These are phyloP conservation scores for Nephotettix cincticeps DNA, from an alignment of 1,140 invertebrate genomes.

Conservation along the genomic window DNA sequence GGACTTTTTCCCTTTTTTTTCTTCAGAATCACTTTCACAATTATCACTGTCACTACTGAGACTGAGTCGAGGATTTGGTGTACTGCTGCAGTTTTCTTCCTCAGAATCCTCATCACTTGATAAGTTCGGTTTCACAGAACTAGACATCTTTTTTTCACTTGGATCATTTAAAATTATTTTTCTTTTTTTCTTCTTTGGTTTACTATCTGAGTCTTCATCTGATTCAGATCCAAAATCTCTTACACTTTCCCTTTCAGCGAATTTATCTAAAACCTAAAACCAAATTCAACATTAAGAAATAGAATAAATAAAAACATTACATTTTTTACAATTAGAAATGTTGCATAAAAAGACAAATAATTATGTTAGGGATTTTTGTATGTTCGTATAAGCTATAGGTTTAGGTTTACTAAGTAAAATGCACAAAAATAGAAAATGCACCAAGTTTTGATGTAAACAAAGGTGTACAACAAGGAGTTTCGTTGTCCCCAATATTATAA, in stretches of 20 bases:
- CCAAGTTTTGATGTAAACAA: no score
- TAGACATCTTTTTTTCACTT: neutral
- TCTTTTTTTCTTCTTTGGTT: neutral
- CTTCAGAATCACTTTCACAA: neutral
- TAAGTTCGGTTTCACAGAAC: neutral
- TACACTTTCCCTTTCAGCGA: neutral
- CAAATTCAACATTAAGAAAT: no score
- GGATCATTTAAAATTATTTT: neutral
- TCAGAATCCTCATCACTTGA: neutral
- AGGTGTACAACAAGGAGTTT: no score
- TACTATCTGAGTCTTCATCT: neutral
- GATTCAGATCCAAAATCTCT: neutral
- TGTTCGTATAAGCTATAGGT: no score
- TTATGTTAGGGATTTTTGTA: no score
- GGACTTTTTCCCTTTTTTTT: slow-evolving; percentile 5
- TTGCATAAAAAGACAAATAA: no score
- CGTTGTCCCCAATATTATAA: no score
- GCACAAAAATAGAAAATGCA: no score
- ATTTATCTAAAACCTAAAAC: slow-evolving; percentile 5
- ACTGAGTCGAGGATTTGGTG: neutral
- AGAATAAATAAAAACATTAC: no score
- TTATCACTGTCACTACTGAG: neutral
- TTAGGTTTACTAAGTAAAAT: no score
- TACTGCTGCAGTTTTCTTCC: neutral
- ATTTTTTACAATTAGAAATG: no score